Base-by-base conservation (phyloP, 2,113 vertebrate species). In the Heloderma charlesbogerti region DNA sequence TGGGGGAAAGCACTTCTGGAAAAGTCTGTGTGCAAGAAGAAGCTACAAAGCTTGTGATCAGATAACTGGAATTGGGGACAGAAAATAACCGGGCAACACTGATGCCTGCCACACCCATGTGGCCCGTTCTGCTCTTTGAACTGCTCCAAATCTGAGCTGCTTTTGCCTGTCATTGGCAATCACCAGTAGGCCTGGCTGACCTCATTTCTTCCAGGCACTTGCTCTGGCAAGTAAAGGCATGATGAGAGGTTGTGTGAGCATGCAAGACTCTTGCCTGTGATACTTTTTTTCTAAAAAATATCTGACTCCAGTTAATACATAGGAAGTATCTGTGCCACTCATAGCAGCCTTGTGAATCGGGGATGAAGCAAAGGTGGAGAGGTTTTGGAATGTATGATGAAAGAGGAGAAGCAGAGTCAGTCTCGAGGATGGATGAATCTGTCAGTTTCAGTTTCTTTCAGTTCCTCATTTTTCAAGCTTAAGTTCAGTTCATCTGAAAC, bases 171-270 rank as follows among this genome's bases (percentile, higher is more conserved):
- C 4, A 1, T 7, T 74, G 45, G 43, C 69, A 83, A 31, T 29
- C 54, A 77, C 69, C 43, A 48, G 40, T 77, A 91, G 71, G 69
- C 43, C 80, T 29, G 27, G 15, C 16, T 31, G 8, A 37, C 31
- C 57, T 75, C 22, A 37, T 18, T 69, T 66, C 63, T 72, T n/a
- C 7, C 67, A 63, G 31, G 54, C 5, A 18, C 43, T 75, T 91
- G 78, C 57, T 43, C 34, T 83, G 71, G 79, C 78, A 91, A 91
- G 69, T 60, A 83, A 83, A 75, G 54, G 54, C 57, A 74, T 63
- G 78, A 60, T 8, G 37, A 22, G 8, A 0, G 1, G 8, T 40
- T 86, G 45, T 69, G 54, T 60, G 22, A 87, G 54, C 22, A 67
- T 43, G 74, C 29, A 72, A 40, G 13, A 37, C 45, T 77, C 13